Percentiles rank a stretch among this genome's conserved stretches.
These are phyloP conservation scores for Zaprionus bogoriensis DNA, from an alignment of 2,888 invertebrate species.

Conservation along the genomic window DNA sequence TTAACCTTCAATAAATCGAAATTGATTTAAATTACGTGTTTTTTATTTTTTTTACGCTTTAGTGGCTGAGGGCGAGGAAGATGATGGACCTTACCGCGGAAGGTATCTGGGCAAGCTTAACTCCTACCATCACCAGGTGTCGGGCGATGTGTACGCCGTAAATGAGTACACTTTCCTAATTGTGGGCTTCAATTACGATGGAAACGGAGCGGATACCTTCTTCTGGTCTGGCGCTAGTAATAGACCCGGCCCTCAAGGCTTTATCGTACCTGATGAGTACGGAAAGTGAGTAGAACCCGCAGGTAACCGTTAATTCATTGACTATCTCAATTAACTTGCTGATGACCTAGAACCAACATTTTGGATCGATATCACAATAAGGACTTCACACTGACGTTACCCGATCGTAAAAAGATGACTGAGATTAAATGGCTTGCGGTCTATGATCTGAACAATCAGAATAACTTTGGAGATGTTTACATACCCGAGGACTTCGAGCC, in stretches of 20 bases:
- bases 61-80: conserved; percentile 84
- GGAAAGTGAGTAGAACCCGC: conserved; percentile 87
- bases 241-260: conserved; percentile 94
- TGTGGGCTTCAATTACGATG: conserved; percentile 93
- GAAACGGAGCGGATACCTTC: conserved; percentile 94
- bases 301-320: neutral
- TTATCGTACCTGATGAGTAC: conserved; percentile 93
- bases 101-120: conserved; percentile 93
- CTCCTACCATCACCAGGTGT: conserved; percentile 94
- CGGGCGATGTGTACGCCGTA: conserved; percentile 94
- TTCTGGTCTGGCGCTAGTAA: conserved; percentile 96
- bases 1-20: too few relatives aligned
- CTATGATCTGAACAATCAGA: conserved; percentile 93
- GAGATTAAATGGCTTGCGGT: conserved; percentile 95
- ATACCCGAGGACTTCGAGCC: conserved; percentile 95
- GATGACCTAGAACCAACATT: conserved; percentile 88
- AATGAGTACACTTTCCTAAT: conserved; percentile 92
- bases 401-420: conserved; percentile 92
- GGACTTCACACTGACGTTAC: conserved; percentile 91
- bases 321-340: neutral
- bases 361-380: conserved; percentile 93
- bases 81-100: conserved; percentile 90
- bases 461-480: conserved; percentile 94
- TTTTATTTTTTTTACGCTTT: neutral
- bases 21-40: too few relatives aligned